Conservation (phyloP, 1,140 invertebrate genomes). For the Drosophila kurseongensis region DNA sequence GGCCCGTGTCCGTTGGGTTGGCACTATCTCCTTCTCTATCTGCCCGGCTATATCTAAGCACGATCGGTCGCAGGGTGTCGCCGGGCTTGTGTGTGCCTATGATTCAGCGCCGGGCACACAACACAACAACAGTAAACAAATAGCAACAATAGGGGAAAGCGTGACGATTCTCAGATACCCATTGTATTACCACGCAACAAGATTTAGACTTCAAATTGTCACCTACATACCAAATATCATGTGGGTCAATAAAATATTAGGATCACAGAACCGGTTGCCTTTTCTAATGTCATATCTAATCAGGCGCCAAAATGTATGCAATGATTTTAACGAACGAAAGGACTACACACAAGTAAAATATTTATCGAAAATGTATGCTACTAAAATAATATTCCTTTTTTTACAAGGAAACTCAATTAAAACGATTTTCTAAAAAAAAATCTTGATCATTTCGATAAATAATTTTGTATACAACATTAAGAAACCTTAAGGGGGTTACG, state of each 20-base stretch:
- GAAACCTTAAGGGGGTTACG: no score
- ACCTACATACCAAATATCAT: no score
- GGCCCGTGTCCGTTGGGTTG: slow-evolving; percentile 62
- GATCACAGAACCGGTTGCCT: no score
- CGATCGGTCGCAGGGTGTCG: slow-evolving; percentile 49
- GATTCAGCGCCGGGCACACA: slow-evolving; percentile 64
- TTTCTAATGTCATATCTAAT: no score
- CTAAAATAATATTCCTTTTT: background rate
- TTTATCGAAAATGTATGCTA: slow-evolving; percentile 1
- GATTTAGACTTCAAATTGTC: no score
- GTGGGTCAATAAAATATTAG: no score
- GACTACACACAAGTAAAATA: no score
- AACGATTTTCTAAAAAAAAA: background rate
- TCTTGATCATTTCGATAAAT: no score
- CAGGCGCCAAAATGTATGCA: no score
- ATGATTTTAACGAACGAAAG: no score
- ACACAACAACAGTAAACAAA: slow-evolving; percentile 35
- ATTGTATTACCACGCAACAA: background rate
- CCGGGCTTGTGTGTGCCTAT: slow-evolving; percentile 41
- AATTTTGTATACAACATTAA: no score
- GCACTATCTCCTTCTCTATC: slow-evolving; percentile 71
- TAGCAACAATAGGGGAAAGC: slow-evolving; percentile 2
- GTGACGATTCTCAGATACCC: slow-evolving; percentile 1
- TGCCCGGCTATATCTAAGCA: slow-evolving; percentile 59
- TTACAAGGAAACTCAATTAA: background rate